Evolutionary conservation across 2,888 invertebrate species (phyloP).

Genomic region (Eretmocerus hayati): DNA sequence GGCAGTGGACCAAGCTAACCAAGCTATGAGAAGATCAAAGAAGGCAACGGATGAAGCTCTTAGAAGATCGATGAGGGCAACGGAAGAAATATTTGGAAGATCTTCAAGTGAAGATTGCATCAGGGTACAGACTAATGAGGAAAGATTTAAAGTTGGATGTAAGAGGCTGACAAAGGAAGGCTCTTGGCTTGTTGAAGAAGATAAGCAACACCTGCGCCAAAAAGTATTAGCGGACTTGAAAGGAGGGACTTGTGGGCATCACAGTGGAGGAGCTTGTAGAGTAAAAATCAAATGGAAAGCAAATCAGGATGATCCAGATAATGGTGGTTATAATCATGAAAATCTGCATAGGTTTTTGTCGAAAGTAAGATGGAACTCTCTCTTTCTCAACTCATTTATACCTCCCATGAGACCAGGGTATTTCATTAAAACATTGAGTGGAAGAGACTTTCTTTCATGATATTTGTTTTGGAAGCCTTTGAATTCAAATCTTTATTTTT

Average conservation of each 20-base stretch:
- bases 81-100: conserved; percentile 60
- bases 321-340: conserved; percentile 69
- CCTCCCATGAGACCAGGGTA: background rate
- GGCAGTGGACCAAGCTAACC: no score
- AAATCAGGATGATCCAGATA: conserved; percentile 57
- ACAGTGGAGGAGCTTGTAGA: conserved; percentile 41
- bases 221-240: conserved; percentile 59
- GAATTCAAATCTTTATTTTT: conserved; percentile 27
- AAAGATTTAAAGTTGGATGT: conserved; percentile 60
- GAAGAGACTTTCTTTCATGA: no score
- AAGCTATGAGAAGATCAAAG: no score
- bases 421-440: no score
- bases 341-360: conserved; percentile 63
- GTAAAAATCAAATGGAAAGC: conserved; percentile 81
- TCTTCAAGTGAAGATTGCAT: conserved; percentile 35
- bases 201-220: conserved; percentile 59
- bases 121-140: conserved; percentile 46
- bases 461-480: conserved; percentile 3
- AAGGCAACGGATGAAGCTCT: conserved; percentile 81
- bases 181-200: conserved; percentile 64
- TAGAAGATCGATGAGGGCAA: conserved; percentile 81
- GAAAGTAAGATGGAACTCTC: conserved; percentile 48
- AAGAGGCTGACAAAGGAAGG: conserved; percentile 81
- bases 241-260: conserved; percentile 5
- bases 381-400: background rate